Conservation (phyloP, 2,888 invertebrate genomes). For the Hypena proboscidalis region DNA sequence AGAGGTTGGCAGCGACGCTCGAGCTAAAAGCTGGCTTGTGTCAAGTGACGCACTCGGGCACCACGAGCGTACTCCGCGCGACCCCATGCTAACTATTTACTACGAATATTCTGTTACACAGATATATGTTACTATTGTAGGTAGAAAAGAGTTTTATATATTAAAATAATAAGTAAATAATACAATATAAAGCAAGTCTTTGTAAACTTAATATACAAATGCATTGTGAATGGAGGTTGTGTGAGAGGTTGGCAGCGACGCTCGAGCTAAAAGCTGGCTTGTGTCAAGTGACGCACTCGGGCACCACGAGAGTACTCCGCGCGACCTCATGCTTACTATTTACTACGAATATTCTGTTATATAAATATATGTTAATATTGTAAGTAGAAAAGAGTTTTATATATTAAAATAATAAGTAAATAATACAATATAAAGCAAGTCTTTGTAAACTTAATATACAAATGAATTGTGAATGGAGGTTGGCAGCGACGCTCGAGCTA, state of each 20-base stretch:
- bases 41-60: constrained; percentile 32
- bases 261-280: constrained; percentile 44
- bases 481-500: constrained; percentile 36
- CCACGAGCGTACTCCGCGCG: constrained; percentile 35
- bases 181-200: no score
- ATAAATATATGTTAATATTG: no score
- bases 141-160: no score
- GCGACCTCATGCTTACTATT: constrained; percentile 38
- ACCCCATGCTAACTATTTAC: constrained; percentile 39
- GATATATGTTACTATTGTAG: no score
- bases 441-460: constrained; percentile 22
- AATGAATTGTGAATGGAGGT: constrained; percentile 33
- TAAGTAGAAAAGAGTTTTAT: no score
- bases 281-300: constrained; percentile 34
- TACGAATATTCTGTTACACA: constrained; percentile 4
- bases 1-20: constrained; percentile 30
- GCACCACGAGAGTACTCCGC: constrained; percentile 34
- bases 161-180: no score
- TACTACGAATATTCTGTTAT: constrained; percentile 12
- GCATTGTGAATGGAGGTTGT: constrained; percentile 33
- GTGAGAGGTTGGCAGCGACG: no score
- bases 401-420: no score
- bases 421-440: no score
- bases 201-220: constrained; percentile 25
- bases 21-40: constrained; percentile 44